A percentile compares a stretch with the other conserved stretches of the same genome.
Conservation (phyloP, 2,113 vertebrate genomes). For the Colossoma macropomum region DNA sequence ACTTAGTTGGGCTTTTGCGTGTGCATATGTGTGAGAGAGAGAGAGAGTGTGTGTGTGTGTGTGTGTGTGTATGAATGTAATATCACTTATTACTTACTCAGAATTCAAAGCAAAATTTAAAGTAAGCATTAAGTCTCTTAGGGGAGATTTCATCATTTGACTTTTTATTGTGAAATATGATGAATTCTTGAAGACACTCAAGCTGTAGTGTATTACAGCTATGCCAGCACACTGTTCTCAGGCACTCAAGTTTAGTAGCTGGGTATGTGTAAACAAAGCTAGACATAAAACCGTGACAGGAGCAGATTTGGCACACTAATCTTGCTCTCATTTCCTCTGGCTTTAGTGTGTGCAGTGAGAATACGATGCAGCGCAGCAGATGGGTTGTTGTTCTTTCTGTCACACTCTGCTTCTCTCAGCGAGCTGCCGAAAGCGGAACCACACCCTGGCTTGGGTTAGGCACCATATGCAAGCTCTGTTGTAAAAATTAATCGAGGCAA, state of each 20-base stretch:
- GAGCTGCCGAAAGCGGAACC: constrained; percentile 41
- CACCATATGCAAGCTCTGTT: constrained; percentile 53
- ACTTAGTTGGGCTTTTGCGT: no score
- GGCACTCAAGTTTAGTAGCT: not conserved
- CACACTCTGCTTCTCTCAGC: constrained; percentile 35
- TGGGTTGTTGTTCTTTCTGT: constrained; percentile 50
- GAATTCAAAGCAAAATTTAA: no score
- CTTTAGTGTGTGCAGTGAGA: constrained; percentile 48
- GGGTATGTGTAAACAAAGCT: constrained; percentile 25
- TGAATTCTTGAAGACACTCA: not conserved
- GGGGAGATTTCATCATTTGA: no score
- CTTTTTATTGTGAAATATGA: not conserved
- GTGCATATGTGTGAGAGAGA: no score
- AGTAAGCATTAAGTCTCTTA: no score
- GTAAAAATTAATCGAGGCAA: constrained; percentile 58
- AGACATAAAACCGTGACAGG: constrained; percentile 12
- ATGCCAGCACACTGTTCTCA: not conserved
- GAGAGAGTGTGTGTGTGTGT: no score
- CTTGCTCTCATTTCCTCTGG: constrained; percentile 27
- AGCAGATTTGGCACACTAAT: constrained; percentile 20
- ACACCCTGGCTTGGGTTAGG: constrained; percentile 45
- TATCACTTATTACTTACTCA: no score
- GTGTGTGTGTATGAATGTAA: no score
- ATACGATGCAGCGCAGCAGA: constrained; percentile 60
- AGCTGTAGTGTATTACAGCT: not conserved